Evolutionary conservation across 1,140 invertebrate species (phyloP).

Genomic region (Lucilia sericata): DNA sequence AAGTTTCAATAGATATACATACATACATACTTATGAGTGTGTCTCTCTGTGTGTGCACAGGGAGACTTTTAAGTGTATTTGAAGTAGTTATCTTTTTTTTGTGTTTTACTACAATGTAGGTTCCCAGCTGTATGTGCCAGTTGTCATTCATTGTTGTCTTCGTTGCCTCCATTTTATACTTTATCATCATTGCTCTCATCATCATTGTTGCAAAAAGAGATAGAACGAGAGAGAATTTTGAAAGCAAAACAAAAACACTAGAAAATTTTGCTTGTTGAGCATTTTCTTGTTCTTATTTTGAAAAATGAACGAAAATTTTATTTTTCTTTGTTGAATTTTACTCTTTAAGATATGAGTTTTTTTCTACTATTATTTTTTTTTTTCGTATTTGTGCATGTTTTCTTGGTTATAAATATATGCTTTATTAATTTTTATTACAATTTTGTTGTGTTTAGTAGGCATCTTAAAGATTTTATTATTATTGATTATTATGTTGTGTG

Average conservation of each 20-base stretch:
- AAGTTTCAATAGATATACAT: too few species aligned
- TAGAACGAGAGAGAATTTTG: background rate
- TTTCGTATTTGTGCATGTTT: slow-evolving; percentile 19
- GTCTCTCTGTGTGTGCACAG: background rate
- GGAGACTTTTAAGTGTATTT: background rate
- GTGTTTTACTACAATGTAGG: background rate
- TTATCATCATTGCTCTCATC: slow-evolving; percentile 1
- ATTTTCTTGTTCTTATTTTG: background rate
- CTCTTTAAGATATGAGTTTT: slow-evolving; percentile 25
- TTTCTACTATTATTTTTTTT: background rate
- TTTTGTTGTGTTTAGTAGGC: background rate
- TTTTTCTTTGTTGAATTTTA: background rate
- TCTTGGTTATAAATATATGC: slow-evolving; percentile 36
- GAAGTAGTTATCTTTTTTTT: too few species aligned
- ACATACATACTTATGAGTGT: background rate
- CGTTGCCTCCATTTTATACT: background rate
- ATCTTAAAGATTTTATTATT: slow-evolving; percentile 4
- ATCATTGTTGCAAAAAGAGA: background rate
- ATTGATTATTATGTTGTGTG: background rate
- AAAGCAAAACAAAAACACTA: too few species aligned
- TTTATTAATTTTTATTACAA: slow-evolving; percentile 42
- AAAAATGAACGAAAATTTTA: background rate
- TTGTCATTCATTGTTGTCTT: background rate
- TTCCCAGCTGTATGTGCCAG: background rate
- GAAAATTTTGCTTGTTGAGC: slow-evolving; percentile 2